Percentiles rank a stretch among this genome's conserved stretches.
These are phyloP conservation scores for Dipus sagitta DNA, from an alignment of 2,797 vertebrate species.

Conservation along the genomic window DNA sequence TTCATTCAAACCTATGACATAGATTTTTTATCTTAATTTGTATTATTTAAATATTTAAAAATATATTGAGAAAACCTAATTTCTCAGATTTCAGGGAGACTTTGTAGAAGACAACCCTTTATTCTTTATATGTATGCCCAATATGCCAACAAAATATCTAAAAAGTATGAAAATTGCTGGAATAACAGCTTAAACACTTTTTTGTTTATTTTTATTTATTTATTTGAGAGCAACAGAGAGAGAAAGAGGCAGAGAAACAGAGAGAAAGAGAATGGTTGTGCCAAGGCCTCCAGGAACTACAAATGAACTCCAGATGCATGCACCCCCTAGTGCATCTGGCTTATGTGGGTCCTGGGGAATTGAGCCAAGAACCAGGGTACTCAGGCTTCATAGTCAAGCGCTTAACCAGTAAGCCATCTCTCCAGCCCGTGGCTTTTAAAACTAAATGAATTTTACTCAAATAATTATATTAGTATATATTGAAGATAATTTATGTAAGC, in stretches of 20 bases:
- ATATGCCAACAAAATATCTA: not conserved
- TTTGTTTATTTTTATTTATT: too few species aligned
- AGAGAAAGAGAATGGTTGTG: too few species aligned
- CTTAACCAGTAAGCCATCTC: too few species aligned
- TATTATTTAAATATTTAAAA: slow-evolving; percentile 46
- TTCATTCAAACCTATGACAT: not conserved
- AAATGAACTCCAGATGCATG: too few species aligned
- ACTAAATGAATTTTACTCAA: slow-evolving; percentile 24
- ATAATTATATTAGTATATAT: not conserved
- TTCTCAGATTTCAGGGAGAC: not conserved
- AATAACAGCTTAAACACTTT: not conserved
- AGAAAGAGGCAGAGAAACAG: too few species aligned
- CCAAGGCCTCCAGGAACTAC: too few species aligned
- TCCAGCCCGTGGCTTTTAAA: not conserved
- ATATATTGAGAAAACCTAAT: not conserved
- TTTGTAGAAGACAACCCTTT: not conserved
- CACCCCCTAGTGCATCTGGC: too few species aligned
- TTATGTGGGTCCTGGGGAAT: too few species aligned
- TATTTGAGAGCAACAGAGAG: too few species aligned
- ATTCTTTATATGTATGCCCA: not conserved
- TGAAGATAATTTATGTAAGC: too few species aligned
- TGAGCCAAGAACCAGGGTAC: too few species aligned
- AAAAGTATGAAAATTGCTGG: not conserved
- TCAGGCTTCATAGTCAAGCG: too few species aligned
- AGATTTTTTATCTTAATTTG: not conserved